Conservation (phyloP, 2,797 vertebrate species). For the Pempheris klunzingeri region DNA sequence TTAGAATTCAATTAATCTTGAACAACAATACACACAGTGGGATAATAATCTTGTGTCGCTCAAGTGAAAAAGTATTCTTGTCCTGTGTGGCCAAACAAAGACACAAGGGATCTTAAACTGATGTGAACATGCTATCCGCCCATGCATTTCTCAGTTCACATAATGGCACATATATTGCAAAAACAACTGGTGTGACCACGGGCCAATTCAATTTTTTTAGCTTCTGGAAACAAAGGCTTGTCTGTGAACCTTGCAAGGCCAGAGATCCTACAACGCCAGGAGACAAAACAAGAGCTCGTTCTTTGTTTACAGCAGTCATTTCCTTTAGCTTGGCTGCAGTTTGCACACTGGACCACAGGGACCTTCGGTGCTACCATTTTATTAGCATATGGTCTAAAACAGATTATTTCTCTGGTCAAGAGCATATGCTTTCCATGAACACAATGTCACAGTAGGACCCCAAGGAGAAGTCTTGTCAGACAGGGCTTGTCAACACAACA, state of each 20-base stretch:
- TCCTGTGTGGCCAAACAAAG: slow-evolving; percentile 68
- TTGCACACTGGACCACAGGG: slow-evolving; percentile 61
- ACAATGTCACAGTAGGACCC: slow-evolving; percentile 37
- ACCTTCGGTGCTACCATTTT: slow-evolving; percentile 72
- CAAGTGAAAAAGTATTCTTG: slow-evolving; percentile 56
- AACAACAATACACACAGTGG: slow-evolving; percentile 75
- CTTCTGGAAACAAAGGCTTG: slow-evolving; percentile 73
- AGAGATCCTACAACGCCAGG: slow-evolving; percentile 64
- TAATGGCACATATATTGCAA: slow-evolving; percentile 77
- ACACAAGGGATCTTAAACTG: slow-evolving; percentile 69
- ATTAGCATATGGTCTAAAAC: slow-evolving; percentile 62
- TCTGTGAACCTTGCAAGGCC: slow-evolving; percentile 73
- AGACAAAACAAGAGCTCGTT: slow-evolving; percentile 77
- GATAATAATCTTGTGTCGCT: slow-evolving; percentile 72
- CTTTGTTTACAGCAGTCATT: slow-evolving; percentile 79
- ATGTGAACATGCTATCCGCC: slow-evolving; percentile 71
- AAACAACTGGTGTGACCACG: slow-evolving; percentile 73
- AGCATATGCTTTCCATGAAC: slow-evolving; percentile 46
- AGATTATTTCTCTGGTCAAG: slow-evolving; percentile 43
- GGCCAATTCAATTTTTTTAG: slow-evolving; percentile 67
- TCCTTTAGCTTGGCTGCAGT: slow-evolving; percentile 73
- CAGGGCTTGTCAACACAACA: slow-evolving; percentile 61
- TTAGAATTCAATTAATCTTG: slow-evolving; percentile 81
- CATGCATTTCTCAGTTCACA: slow-evolving; percentile 80
- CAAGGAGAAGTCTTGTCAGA: slow-evolving; percentile 39